phyloP scores from a whole-genome alignment of 2,113 vertebrate genomes.

The Gracilinanus agilis region DNA sequence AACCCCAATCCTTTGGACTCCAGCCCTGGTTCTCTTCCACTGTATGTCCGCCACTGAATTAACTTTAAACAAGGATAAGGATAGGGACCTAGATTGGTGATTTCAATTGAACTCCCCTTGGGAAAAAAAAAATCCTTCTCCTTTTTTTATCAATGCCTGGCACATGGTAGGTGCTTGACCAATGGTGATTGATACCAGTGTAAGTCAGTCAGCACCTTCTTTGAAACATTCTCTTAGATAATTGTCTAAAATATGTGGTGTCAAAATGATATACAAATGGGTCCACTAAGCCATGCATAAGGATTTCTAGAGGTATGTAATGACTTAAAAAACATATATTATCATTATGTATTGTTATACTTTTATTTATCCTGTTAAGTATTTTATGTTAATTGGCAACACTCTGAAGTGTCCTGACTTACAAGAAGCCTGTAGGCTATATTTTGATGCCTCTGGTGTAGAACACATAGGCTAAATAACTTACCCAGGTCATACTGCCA shows the following conservation, averaged over 20 bases:
- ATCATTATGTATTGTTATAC: background rate
- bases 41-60: background rate
- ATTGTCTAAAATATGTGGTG: background rate
- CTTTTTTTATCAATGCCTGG: background rate
- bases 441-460: background rate
- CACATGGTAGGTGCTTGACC: background rate
- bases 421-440: background rate
- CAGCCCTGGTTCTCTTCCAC: no score
- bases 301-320: background rate
- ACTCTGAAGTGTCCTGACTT: background rate
- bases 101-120: background rate
- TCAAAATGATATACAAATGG: background rate
- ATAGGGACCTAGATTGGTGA: background rate
- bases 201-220: background rate
- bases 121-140: no score
- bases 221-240: background rate
- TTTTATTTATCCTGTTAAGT: background rate
- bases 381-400: background rate
- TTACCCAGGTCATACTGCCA: background rate
- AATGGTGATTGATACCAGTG: background rate
- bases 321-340: background rate
- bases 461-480: background rate
- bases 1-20: no score
- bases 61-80: background rate
- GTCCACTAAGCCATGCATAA: background rate